These are phyloP conservation scores for Mamestra configurata DNA, from an alignment of 1,140 invertebrate species.

Conservation along the genomic window DNA sequence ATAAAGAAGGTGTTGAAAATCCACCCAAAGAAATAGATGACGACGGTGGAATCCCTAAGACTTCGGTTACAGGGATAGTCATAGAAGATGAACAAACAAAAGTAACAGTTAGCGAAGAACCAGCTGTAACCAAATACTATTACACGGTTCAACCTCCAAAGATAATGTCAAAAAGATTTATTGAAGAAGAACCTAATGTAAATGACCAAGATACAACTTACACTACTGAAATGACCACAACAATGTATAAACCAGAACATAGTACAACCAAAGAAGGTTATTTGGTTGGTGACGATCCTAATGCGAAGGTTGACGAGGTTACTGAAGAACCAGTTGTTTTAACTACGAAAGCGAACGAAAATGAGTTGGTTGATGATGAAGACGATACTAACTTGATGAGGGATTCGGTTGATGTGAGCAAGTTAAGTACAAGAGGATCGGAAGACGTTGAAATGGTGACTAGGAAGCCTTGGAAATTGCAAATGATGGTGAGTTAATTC, in stretches of 20 bases:
- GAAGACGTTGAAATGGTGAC: constrained; percentile 57
- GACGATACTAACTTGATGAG: constrained; percentile 24
- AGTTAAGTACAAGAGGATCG: constrained; percentile 49
- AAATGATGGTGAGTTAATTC: constrained; percentile 41
- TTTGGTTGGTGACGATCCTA: constrained; percentile 22
- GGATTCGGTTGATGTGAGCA: constrained; percentile 58
- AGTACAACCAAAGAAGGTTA: constrained; percentile 46
- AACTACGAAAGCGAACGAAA: constrained; percentile 41
- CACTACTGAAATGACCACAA: neutral
- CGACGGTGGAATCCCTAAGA: neutral
- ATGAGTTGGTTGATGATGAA: constrained; percentile 30
- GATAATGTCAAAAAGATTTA: neutral
- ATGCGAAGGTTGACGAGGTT: neutral
- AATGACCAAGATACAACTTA: neutral
- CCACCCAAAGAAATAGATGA: neutral
- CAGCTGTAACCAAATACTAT: constrained; percentile 25
- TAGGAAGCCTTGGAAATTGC: constrained; percentile 10
- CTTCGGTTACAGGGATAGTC: neutral
- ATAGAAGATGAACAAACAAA: constrained; percentile 9
- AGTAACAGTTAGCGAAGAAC: constrained; percentile 21
- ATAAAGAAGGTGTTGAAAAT: neutral
- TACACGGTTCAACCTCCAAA: constrained; percentile 15
- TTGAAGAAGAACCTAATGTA: neutral
- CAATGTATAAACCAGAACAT: neutral
- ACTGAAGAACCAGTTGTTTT: neutral